Conservation (phyloP, 2,113 vertebrate genomes). For the Myotis yumanensis region DNA sequence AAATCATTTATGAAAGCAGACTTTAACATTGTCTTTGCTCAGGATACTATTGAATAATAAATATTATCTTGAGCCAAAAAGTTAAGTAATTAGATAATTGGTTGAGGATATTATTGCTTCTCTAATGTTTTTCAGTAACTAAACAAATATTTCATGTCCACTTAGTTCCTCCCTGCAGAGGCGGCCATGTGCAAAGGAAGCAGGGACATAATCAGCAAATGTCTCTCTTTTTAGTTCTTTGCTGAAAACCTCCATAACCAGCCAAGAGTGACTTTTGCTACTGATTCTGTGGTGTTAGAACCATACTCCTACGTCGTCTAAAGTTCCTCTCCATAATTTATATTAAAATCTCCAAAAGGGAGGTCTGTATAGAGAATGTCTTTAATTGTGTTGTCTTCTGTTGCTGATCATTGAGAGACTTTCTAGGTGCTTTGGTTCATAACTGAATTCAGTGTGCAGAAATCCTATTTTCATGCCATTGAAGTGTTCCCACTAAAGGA, state of each 20-base stretch:
- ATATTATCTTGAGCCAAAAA: neutral
- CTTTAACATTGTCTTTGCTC: conserved; percentile 9
- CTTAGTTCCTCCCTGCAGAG: neutral
- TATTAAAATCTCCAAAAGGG: neutral
- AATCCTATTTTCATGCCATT: neutral
- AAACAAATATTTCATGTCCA: neutral
- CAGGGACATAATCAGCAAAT: neutral
- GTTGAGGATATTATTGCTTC: neutral
- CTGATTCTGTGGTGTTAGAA: neutral
- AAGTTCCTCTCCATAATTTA: neutral
- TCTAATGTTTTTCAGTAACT: neutral
- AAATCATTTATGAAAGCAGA: conserved; percentile 42
- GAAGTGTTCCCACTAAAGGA: neutral
- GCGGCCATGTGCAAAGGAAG: neutral
- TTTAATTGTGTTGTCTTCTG: conserved; percentile 10
- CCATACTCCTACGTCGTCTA: neutral
- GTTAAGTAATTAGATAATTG: neutral
- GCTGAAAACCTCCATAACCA: neutral
- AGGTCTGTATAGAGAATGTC: neutral
- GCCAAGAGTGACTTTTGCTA: neutral
- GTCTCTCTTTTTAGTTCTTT: neutral
- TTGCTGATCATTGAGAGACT: neutral
- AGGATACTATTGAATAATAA: neutral
- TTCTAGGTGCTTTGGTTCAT: neutral
- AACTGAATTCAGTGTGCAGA: neutral